phyloP scores from a whole-genome alignment of 2,113 vertebrate species.

The Triplophysa rosa region DNA sequence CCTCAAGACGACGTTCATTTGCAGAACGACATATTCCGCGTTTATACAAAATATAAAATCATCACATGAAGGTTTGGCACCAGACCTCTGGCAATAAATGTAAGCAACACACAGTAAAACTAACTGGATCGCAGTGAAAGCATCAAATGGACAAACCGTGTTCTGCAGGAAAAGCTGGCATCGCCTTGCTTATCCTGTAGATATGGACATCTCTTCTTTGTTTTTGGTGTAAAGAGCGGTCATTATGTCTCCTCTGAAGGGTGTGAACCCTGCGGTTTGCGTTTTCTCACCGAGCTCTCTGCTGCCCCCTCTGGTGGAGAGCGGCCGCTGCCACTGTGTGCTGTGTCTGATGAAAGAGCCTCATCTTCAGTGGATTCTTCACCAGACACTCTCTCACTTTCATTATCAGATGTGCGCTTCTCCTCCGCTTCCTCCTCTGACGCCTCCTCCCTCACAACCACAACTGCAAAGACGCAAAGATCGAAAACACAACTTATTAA shows the following conservation, averaged over 20 bases:
- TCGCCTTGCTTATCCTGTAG: constrained; percentile 2
- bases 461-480: constrained; percentile 61
- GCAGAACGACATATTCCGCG: not conserved
- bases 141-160: not conserved
- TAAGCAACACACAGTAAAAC: not conserved
- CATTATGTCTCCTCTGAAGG: constrained; percentile 6
- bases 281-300: constrained; percentile 74
- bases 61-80: not conserved
- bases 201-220: constrained; percentile 19
- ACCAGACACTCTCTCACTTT: constrained; percentile 58
- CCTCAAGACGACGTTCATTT: no score
- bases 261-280: constrained; percentile 66
- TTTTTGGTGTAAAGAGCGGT: not conserved
- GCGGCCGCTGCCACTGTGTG: constrained; percentile 49
- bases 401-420: constrained; percentile 63
- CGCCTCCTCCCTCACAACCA: constrained; percentile 58
- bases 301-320: constrained; percentile 49
- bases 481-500: not conserved
- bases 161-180: constrained; percentile 18
- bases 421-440: constrained; percentile 53
- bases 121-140: not conserved
- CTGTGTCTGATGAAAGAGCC: constrained; percentile 55
- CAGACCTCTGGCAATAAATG: not conserved
- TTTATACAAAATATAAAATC: not conserved
- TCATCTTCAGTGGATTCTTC: constrained; percentile 69